Percentiles rank a stretch among this genome's conserved stretches.
Conservation (phyloP, 1,140 invertebrate genomes). For the Caenorhabditis tropicalis region DNA sequence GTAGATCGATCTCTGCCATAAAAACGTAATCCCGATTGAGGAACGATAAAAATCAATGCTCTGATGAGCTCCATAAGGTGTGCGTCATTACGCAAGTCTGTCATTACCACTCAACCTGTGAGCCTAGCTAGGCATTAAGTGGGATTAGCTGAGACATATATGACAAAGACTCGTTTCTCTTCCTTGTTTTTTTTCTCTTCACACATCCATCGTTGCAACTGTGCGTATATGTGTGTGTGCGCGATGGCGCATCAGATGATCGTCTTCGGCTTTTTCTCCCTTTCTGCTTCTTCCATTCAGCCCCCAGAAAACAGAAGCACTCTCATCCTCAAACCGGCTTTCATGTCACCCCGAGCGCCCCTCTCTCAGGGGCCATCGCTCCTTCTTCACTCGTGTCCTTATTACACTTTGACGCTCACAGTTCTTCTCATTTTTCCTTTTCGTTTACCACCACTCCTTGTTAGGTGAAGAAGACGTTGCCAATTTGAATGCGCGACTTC, state of each 20-base stretch:
- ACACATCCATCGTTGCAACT: slow-evolving; percentile 28
- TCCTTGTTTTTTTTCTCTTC: background rate
- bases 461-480: slow-evolving; percentile 1
- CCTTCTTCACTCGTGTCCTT: slow-evolving; percentile 26
- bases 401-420: slow-evolving; percentile 35
- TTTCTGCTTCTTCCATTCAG: slow-evolving; percentile 27
- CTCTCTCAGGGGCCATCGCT: slow-evolving; percentile 20
- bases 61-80: background rate
- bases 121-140: background rate
- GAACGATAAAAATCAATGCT: background rate
- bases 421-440: slow-evolving; percentile 24
- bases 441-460: background rate
- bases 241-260: slow-evolving; percentile 30
- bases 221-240: background rate
- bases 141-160: background rate
- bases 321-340: slow-evolving; percentile 42
- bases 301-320: slow-evolving; percentile 34
- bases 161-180: background rate
- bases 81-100: background rate
- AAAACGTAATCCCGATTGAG: too few species aligned
- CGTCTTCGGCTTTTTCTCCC: slow-evolving; percentile 29
- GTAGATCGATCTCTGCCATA: too few species aligned
- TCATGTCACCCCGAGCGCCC: background rate
- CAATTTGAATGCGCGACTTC: slow-evolving; percentile 37
- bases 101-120: background rate